phyloP scores from a whole-genome alignment of 2,888 invertebrate species.

The Eupithecia pulchellata region DNA sequence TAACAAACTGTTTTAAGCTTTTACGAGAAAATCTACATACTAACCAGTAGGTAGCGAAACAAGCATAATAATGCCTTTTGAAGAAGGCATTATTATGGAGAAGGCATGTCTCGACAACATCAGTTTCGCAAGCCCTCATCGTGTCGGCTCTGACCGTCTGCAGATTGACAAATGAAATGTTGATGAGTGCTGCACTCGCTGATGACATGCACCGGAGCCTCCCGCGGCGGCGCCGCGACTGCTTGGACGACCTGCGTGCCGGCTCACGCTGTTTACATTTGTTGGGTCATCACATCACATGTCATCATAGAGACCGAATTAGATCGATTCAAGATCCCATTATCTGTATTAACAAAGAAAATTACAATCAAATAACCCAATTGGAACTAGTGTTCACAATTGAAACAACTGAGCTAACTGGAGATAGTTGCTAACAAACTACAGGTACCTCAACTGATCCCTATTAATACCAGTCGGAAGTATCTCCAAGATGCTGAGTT shows the following conservation, averaged over 20 bases:
- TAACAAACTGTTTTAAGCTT: not conserved
- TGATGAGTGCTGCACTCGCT: slow-evolving; percentile 67
- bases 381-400: no score
- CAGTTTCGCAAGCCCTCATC: not conserved
- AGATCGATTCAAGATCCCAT: not conserved
- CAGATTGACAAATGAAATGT: slow-evolving; percentile 75
- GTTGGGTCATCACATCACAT: slow-evolving; percentile 31
- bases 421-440: no score
- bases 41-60: not conserved
- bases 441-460: no score
- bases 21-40: not conserved
- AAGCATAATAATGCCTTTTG: not conserved
- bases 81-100: not conserved
- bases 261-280: slow-evolving; percentile 25
- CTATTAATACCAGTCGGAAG: no score
- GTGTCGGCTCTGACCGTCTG: slow-evolving; percentile 39
- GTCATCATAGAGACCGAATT: slow-evolving; percentile 3
- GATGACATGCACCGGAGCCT: slow-evolving; percentile 64
- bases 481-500: no score
- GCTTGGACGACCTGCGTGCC: slow-evolving; percentile 41
- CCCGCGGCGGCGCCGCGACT: slow-evolving; percentile 45
- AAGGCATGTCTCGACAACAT: not conserved
- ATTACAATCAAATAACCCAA: no score
- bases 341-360: no score
- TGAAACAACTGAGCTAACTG: no score